These are phyloP conservation scores for Acestrorhynchus altus DNA, from an alignment of 2,797 vertebrate genomes.

Conservation along the genomic window DNA sequence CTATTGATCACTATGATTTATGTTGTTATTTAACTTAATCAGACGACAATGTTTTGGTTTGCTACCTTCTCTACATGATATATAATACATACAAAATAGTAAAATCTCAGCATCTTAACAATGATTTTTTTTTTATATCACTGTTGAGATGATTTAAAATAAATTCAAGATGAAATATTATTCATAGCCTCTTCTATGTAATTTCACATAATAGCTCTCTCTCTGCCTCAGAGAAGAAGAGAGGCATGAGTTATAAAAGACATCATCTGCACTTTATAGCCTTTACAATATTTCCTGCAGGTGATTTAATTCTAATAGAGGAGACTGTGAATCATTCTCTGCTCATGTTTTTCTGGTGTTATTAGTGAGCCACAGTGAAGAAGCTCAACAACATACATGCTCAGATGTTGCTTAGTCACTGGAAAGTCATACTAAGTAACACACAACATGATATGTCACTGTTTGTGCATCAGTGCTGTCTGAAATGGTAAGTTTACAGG, in stretches of 20 bases:
- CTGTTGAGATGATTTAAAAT: too few species aligned
- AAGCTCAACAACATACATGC: neutral
- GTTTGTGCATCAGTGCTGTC: too few species aligned
- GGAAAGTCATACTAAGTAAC: neutral
- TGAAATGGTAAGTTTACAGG: too few species aligned
- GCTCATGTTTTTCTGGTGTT: neutral
- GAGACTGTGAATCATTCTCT: neutral
- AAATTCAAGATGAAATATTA: neutral
- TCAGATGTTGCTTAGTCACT: neutral
- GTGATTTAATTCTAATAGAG: neutral
- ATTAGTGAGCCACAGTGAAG: neutral
- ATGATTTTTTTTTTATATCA: too few species aligned
- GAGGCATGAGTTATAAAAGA: neutral
- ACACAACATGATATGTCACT: too few species aligned
- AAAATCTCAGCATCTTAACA: too few species aligned
- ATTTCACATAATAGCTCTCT: neutral
- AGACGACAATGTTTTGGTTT: neutral
- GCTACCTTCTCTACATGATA: too few species aligned
- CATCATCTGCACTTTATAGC: constrained; percentile 1
- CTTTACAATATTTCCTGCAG: neutral
- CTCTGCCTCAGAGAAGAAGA: constrained; percentile 8
- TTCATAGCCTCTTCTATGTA: neutral
- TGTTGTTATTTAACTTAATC: constrained; percentile 23
- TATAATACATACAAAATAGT: neutral
- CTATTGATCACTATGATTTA: constrained; percentile 16